Evolutionary conservation across 2,113 vertebrate genomes (phyloP).

Genomic region (Notothenia rossii): DNA sequence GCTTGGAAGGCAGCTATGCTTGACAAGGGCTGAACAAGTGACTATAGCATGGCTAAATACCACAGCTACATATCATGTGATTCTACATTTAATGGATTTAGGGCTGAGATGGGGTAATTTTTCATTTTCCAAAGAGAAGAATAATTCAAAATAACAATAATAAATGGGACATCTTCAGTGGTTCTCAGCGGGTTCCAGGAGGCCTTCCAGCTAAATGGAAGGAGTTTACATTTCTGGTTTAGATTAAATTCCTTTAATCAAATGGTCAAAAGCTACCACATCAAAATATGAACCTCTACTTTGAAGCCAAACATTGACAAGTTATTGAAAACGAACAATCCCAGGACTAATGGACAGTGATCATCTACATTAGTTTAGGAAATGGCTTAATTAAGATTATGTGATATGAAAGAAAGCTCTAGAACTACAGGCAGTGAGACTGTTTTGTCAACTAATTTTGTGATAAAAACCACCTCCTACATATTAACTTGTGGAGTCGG

Average conservation of each 20-base stretch:
- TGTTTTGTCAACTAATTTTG: background rate
- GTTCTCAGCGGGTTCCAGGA: background rate
- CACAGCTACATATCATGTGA: background rate
- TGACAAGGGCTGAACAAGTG: too few species aligned
- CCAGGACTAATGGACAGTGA: background rate
- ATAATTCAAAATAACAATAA: too few species aligned
- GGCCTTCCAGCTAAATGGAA: background rate
- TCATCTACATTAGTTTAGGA: background rate
- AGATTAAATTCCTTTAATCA: background rate
- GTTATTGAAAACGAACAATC: too few species aligned
- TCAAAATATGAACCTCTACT: background rate
- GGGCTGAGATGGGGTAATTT: background rate
- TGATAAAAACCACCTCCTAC: background rate
- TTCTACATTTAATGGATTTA: background rate
- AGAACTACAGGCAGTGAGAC: background rate
- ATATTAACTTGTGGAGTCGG: too few species aligned
- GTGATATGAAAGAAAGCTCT: background rate
- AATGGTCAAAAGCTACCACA: too few species aligned
- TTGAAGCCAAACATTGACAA: background rate
- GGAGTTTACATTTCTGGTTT: background rate
- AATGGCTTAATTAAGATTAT: background rate
- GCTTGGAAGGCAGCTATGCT: slow-evolving; percentile 67
- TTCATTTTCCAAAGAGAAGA: background rate
- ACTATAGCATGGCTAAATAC: background rate
- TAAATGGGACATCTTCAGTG: background rate